Evolutionary conservation across 2,113 vertebrate genomes (phyloP), one percentile per base, ranked within the genome.

Genomic region (Microcebus griseorufus): DNA sequence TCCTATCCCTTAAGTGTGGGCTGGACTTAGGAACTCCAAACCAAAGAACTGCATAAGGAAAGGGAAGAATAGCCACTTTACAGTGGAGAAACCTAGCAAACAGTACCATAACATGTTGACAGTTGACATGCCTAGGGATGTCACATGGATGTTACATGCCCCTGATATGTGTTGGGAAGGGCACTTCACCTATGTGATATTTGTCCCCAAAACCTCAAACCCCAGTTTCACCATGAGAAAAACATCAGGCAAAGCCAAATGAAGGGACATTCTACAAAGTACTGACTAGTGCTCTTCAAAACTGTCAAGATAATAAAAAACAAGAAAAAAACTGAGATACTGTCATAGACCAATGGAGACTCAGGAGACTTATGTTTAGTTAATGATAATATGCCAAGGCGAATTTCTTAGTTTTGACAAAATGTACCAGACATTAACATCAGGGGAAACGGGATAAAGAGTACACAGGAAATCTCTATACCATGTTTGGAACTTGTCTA

Each of bases 201-300:
- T 25, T 39, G 48, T 34, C 25, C 34, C 80, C 39, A 16, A 80
- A 90, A 90, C 53, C 20, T 60, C 11, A 13, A 42, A 53, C 29
- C 18, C 22, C 39, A 76, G 62, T 25, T 42, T 72, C 55, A 79
- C 37, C 53, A 45, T 0, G 18, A 58, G 29, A 17, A 92, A 73
- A 79, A 51, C 72, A 85, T 27, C 32, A 76, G 69, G 55, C 25
- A 60, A 83, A 60, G 60, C 37, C 91, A 65, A 84, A 53, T 51
- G 1, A 84, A 84, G 39, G 64, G 64, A 62, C 13, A 53, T 23
- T 64, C 90, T 17, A 62, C 78, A 69, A n/a, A 82, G 34, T 42
- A 82, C 37, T 82, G 37, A 42, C 80, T 32, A 64, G 17, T 9
- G 39, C 22, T 79, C 79, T 84, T 85, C 62, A 53, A n/a, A 53